Conservation (phyloP, 2,797 vertebrate genomes). For the Enteromius thamalakanensis region DNA sequence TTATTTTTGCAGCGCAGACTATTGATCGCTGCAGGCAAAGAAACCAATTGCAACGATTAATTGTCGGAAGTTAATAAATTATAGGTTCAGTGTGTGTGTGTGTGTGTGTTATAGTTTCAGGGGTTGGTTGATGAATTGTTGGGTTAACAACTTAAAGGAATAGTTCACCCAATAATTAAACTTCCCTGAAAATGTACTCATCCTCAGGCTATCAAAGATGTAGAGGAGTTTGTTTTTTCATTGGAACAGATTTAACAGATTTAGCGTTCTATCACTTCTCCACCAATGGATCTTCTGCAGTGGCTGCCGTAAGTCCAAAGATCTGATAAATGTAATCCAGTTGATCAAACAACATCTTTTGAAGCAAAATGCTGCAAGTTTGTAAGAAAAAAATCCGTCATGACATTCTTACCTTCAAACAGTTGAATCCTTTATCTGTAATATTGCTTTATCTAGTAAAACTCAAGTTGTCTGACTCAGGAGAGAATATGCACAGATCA, state of each 20-base stretch:
- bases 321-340: background rate
- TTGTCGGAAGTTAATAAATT: background rate
- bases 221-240: background rate
- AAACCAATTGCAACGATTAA: constrained; percentile 17
- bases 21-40: constrained; percentile 19
- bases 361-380: background rate
- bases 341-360: background rate
- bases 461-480: background rate
- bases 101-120: background rate
- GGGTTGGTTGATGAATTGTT: constrained; percentile 4
- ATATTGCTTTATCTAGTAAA: background rate
- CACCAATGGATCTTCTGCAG: background rate
- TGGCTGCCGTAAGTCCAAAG: background rate
- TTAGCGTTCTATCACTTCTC: background rate
- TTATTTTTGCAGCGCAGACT: background rate
- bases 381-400: background rate
- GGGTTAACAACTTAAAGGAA: background rate
- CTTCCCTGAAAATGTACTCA: background rate
- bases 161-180: background rate
- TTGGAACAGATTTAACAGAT: background rate
- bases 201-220: background rate
- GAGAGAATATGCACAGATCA: background rate
- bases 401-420: background rate
- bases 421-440: background rate
- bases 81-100: constrained; percentile 10